Conservation (phyloP, 2,888 invertebrate genomes). For the Gnatocerus cornutus region DNA sequence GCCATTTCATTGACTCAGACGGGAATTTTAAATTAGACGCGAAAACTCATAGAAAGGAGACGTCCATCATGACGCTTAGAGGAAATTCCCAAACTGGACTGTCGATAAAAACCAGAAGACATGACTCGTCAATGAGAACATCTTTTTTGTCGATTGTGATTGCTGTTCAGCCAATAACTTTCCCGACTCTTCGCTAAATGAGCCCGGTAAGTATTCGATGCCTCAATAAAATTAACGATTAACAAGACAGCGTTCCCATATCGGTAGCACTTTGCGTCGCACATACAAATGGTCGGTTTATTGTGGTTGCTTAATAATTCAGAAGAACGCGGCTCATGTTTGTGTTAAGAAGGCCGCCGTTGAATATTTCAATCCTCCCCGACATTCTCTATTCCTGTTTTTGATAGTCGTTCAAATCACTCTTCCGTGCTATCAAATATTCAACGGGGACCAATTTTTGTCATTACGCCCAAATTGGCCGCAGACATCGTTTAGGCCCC, state of each 20-base stretch:
- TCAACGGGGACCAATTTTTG: slow-evolving; percentile 53
- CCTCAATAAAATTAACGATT: slow-evolving; percentile 52
- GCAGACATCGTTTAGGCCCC: slow-evolving; percentile 53
- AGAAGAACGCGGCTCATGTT: slow-evolving; percentile 50
- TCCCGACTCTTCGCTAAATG: slow-evolving; percentile 22
- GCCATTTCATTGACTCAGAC: slow-evolving; percentile 55
- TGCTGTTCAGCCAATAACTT: slow-evolving; percentile 22
- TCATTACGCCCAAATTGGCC: slow-evolving; percentile 61
- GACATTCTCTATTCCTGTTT: slow-evolving; percentile 11
- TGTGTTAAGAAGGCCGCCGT: slow-evolving; percentile 44
- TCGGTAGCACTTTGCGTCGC: slow-evolving; percentile 48
- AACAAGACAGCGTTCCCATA: slow-evolving; percentile 52
- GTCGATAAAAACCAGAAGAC: no score
- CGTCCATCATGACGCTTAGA: no score
- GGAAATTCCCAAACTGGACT: no score
- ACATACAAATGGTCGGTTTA: slow-evolving; percentile 58
- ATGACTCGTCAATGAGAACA: neutral
- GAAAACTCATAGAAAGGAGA: no score
- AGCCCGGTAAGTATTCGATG: slow-evolving; percentile 34
- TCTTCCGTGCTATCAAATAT: slow-evolving; percentile 54
- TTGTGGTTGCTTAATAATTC: slow-evolving; percentile 58
- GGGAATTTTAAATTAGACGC: slow-evolving; percentile 53
- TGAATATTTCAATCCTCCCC: slow-evolving; percentile 38
- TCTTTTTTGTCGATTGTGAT: slow-evolving; percentile 27
- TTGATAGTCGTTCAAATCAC: slow-evolving; percentile 40